Conservation (phyloP, 2,113 vertebrate species). For the Engraulis encrasicolus region DNA sequence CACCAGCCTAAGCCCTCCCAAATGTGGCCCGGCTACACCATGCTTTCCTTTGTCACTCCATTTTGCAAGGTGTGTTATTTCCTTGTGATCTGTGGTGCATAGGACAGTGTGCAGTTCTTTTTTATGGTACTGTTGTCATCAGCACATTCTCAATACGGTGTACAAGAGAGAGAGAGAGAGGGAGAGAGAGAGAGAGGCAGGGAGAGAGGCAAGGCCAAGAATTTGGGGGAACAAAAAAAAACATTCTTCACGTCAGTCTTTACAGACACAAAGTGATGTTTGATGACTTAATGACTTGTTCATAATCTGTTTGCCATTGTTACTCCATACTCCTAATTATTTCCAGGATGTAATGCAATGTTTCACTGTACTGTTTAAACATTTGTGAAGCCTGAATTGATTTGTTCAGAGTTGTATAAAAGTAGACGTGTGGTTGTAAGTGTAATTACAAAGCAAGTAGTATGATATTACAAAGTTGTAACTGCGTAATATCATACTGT, state of each 20-base stretch:
- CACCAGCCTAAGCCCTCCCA: neutral
- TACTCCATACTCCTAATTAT: neutral
- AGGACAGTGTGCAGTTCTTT: neutral
- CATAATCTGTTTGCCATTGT: neutral
- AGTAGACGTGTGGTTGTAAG: too few species aligned
- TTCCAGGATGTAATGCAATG: neutral
- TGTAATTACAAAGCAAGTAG: too few species aligned
- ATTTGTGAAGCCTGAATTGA: neutral
- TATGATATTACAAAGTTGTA: too few species aligned
- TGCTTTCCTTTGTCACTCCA: neutral
- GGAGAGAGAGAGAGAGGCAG: neutral
- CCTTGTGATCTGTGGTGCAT: neutral
- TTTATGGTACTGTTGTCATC: neutral
- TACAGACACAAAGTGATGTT: neutral
- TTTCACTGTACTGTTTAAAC: neutral
- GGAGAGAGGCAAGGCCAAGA: neutral
- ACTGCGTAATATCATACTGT: too few species aligned
- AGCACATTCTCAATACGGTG: neutral
- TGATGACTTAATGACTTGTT: neutral
- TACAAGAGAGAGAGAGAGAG: neutral
- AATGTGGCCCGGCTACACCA: neutral
- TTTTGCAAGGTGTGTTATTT: constrained; percentile 15
- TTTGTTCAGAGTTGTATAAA: too few species aligned
- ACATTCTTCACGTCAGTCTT: neutral
- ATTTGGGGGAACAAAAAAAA: neutral